Percentiles rank a stretch among this genome's conserved stretches.
Conservation (phyloP, 1,140 invertebrate species). For the Drosophila rhopaloa region DNA sequence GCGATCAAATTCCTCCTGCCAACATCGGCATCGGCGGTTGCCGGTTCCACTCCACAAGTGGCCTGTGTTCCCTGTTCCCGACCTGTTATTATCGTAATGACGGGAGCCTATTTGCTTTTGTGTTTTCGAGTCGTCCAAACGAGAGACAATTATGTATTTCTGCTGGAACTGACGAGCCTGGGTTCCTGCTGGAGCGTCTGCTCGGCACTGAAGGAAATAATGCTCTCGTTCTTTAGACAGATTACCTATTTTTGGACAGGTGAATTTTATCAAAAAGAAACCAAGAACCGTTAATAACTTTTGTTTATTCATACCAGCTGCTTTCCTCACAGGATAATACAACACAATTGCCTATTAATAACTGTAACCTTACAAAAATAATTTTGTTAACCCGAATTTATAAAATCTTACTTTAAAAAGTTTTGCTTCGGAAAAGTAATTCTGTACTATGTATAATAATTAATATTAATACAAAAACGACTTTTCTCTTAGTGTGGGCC, state of each 20-base stretch:
- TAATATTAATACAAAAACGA: neutral
- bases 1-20: conserved; percentile 44
- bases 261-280: too few species aligned
- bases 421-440: too few species aligned
- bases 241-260: too few species aligned
- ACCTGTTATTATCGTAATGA: conserved; percentile 77
- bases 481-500: conserved; percentile 5
- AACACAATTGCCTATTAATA: neutral
- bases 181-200: conserved; percentile 36
- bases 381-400: neutral
- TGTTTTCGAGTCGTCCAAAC: conserved; percentile 70
- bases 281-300: too few species aligned
- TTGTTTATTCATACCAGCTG: too few species aligned
- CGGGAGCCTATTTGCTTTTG: conserved; percentile 77
- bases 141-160: conserved; percentile 70
- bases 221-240: too few species aligned
- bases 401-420: too few species aligned
- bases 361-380: neutral
- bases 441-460: too few species aligned
- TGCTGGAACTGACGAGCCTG: conserved; percentile 49
- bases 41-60: conserved; percentile 42
- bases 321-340: too few species aligned
- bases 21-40: conserved; percentile 30
- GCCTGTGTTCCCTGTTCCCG: conserved; percentile 61
- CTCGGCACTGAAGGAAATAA: conserved; percentile 2